A percentile compares a stretch with the other conserved stretches of the same genome.
Evolutionary conservation across 2,113 vertebrate genomes (phyloP).

Genomic region (Dasyornis broadbenti): DNA sequence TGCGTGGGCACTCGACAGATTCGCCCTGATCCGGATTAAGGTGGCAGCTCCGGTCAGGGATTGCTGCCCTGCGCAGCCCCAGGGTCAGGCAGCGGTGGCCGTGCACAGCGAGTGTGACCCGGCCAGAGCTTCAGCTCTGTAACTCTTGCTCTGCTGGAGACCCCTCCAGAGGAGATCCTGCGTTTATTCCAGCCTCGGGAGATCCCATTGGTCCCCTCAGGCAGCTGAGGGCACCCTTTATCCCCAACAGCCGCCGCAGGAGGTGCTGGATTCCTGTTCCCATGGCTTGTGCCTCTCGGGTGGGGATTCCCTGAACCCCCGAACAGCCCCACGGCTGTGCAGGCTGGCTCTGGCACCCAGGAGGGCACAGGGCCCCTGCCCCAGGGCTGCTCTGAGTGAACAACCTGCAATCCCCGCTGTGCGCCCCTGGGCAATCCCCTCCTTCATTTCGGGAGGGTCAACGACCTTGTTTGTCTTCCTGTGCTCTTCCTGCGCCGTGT

Average conservation of each 20-base stretch:
- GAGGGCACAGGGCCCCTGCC: neutral
- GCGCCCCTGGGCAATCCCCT: neutral
- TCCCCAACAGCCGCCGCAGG: neutral
- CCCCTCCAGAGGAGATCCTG: neutral
- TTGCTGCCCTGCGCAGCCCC: neutral
- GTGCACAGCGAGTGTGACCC: fast-evolving
- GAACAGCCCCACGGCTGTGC: fast-evolving
- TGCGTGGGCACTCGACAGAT: neutral
- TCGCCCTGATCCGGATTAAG: slow-evolving; percentile 7
- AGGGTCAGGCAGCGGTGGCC: neutral
- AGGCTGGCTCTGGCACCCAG: neutral
- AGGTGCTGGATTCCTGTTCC: neutral
- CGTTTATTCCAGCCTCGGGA: neutral
- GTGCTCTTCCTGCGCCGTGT: neutral
- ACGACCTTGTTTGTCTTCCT: neutral
- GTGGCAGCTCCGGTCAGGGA: slow-evolving; percentile 45
- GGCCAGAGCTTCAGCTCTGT: neutral
- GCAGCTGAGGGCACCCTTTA: neutral
- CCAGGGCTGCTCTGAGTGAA: neutral
- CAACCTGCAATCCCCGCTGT: fast-evolving
- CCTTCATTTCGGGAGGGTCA: neutral
- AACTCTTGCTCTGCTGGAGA: slow-evolving; percentile 21
- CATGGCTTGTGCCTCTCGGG: neutral
- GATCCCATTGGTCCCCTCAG: neutral
- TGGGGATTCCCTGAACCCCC: neutral